phyloP scores from a whole-genome alignment of 2,113 vertebrate genomes.

The Chloropsis hardwickii region DNA sequence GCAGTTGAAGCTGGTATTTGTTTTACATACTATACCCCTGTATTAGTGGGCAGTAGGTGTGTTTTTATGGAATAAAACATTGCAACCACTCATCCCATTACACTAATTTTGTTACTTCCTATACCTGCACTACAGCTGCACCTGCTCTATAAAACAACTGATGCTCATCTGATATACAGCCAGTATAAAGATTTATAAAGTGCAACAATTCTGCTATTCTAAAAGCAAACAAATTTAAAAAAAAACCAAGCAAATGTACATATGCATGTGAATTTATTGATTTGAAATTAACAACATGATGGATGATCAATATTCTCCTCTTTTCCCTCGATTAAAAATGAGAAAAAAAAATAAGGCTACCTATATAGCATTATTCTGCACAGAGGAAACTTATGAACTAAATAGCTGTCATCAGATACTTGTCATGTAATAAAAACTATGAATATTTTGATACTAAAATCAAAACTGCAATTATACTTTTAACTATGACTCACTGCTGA shows the following conservation, averaged over 20 bases:
- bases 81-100: neutral
- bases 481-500: constrained; percentile 51
- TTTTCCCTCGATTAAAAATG: neutral
- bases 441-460: constrained; percentile 60
- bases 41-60: neutral
- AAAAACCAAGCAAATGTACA: neutral
- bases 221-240: neutral
- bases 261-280: neutral
- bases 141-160: neutral
- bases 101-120: neutral
- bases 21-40: neutral
- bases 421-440: constrained; percentile 20
- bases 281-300: neutral
- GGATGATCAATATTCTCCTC: neutral
- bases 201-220: neutral
- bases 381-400: neutral
- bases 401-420: neutral
- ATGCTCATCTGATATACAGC: neutral
- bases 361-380: neutral
- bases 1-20: neutral
- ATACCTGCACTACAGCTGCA: neutral
- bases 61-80: neutral
- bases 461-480: constrained; percentile 56
- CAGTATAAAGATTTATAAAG: neutral
- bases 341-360: neutral